Base-by-base conservation (phyloP, 2,888 invertebrate species). In the Dryobotodes eremita region DNA sequence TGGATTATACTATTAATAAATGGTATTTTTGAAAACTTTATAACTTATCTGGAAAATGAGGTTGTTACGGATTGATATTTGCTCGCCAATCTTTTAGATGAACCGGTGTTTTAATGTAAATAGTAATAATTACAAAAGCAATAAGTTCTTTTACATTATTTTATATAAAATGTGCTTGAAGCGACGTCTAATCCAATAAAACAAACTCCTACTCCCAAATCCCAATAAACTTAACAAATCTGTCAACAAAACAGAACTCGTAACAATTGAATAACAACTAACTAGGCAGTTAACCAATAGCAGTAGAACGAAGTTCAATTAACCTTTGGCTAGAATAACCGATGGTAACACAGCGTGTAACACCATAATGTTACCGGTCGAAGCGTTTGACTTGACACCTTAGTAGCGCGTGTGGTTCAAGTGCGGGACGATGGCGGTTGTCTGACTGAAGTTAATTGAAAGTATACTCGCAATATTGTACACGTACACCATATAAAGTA, bases 361-460 rank as follows among this genome's bases (percentile, higher is more conserved):
- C 89, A 88, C 86, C 81, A 90, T 89, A 93, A 91, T 94, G 93
- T 91, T 91, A 86, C 87, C 77, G 84, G 85, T 77, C 80, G 79
- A 79, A 89, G 92, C 90, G 84, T 89, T 89, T 84, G 86, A 89
- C 80, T 90, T 89, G 87, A 91, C 91, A 91, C 91, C 86, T 88
- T 76, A 76, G 81, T 78, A 65, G 79, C 72, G 76, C 13, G 75
- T 79, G 80, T 86, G 90, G 89, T 79, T 48, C 77, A 91, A 88
- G 82, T 62, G 20, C 85, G 48, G 48, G 11, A 20, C 46, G 26
- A 42, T 10, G 55, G 80, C 78, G 83, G 42, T 15, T 42, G 48
- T 26, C 46, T 6, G 2, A 55, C 5, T 17, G 1, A 13, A 50
- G 20, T 57, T 17, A 1, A n/a, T 17, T 36, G 31, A 50, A 64